Percentiles rank a stretch among this genome's conserved stretches.
Evolutionary conservation across 1,140 invertebrate genomes (phyloP).

Genomic region (Triops cancriformis): DNA sequence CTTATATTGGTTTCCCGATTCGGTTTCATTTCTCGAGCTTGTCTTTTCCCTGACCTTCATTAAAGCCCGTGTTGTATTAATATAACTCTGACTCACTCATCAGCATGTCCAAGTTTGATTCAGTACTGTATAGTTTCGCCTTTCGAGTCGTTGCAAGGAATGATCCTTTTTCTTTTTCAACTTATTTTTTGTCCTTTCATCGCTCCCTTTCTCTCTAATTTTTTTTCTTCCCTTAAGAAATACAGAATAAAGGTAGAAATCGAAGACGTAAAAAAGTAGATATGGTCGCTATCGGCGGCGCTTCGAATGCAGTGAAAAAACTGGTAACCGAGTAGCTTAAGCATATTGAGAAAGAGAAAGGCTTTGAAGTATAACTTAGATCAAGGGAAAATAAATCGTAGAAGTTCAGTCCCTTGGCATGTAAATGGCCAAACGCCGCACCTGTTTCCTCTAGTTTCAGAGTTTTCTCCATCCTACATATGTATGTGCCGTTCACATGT

Average conservation of each 20-base stretch:
- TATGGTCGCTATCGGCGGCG: too few species aligned
- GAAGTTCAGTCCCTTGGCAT: neutral
- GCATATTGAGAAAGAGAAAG: too few species aligned
- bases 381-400: neutral
- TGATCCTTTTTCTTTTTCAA: neutral
- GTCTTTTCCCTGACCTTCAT: neutral
- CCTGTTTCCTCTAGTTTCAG: conserved; percentile 11
- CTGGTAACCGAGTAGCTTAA: too few species aligned
- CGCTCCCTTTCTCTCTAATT: neutral
- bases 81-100: neutral
- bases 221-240: too few species aligned
- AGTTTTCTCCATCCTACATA: neutral
- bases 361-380: neutral
- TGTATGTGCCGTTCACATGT: neutral
- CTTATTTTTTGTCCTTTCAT: neutral
- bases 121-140: neutral
- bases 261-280: too few species aligned
- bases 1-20: neutral
- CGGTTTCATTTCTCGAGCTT: neutral
- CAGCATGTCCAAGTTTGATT: neutral
- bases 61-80: neutral
- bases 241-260: too few species aligned
- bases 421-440: conserved; percentile 1
- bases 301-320: too few species aligned
- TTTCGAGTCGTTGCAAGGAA: neutral